Conservation (phyloP, 2,113 vertebrate species). For the Melanocharis versteri region DNA sequence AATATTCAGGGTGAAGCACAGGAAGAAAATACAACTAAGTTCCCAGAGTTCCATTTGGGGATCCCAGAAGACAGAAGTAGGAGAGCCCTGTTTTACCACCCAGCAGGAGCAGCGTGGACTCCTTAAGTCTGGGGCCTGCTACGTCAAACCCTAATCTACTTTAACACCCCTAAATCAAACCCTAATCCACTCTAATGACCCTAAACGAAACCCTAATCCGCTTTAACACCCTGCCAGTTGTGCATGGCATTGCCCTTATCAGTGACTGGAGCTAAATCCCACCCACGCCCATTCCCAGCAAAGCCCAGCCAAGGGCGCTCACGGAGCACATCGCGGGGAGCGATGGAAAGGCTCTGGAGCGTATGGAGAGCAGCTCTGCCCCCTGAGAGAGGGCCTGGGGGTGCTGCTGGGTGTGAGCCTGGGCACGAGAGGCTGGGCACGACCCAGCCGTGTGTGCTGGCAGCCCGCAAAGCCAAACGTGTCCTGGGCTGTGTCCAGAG, state of each 20-base stretch:
- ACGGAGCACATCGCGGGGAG: rapidly evolving
- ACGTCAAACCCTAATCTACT: not conserved
- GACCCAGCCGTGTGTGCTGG: not conserved
- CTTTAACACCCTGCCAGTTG: not conserved
- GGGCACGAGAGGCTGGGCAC: not conserved
- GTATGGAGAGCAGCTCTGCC: not conserved
- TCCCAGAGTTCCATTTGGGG: not conserved
- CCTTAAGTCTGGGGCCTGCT: not conserved
- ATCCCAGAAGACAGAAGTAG: not conserved
- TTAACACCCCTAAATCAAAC: not conserved
- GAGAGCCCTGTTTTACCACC: not conserved
- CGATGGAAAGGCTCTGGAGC: not conserved
- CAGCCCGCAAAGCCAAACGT: not conserved
- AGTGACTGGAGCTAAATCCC: not conserved
- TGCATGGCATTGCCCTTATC: not conserved
- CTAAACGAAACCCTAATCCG: not conserved
- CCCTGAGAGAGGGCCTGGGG: not conserved
- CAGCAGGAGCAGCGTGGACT: not conserved
- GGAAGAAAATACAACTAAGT: not conserved
- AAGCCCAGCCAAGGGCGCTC: not conserved
- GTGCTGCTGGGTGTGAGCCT: not conserved
- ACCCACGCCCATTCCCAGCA: not conserved
- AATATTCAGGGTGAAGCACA: not conserved
- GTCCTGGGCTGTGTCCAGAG: not conserved
- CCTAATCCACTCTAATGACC: not conserved